phyloP scores from a whole-genome alignment of 1,140 invertebrate species.

The Brachionus paranguensis region DNA sequence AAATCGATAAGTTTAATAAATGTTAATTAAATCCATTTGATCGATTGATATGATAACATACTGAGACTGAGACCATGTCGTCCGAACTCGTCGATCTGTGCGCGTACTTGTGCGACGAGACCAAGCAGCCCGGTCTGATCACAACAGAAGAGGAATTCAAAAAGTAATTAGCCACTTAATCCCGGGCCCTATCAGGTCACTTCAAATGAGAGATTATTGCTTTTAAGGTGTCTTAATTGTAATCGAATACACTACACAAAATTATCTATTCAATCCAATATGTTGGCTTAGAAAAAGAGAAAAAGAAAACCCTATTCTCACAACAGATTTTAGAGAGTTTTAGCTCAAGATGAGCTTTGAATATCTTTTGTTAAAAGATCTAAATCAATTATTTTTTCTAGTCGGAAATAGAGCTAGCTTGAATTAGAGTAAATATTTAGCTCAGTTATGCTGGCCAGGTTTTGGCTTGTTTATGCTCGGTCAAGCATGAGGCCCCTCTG shows the following conservation, averaged over 20 bases:
- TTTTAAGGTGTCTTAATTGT: not conserved
- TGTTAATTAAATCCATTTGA: not conserved
- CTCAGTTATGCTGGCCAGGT: not conserved
- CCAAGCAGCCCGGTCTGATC: not conserved
- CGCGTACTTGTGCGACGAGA: not conserved
- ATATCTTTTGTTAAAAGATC: not conserved
- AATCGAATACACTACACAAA: not conserved
- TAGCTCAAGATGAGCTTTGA: not conserved
- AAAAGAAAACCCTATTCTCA: not conserved
- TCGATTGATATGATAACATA: not conserved
- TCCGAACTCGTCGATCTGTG: not conserved
- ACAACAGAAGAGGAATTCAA: slow-evolving; percentile 29
- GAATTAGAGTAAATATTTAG: not conserved
- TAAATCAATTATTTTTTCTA: not conserved
- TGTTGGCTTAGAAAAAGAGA: not conserved
- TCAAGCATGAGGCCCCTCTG: not conserved
- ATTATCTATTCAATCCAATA: not conserved
- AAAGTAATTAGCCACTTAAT: slow-evolving; percentile 1
- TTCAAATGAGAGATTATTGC: not conserved
- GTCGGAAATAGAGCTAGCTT: not conserved
- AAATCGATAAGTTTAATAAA: not conserved
- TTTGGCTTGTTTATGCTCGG: not conserved
- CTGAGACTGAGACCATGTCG: not conserved
- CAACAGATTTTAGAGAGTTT: not conserved
- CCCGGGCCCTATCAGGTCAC: not conserved